phyloP scores from a whole-genome alignment of 23 tunicate genomes.

The Styela clava region DNA sequence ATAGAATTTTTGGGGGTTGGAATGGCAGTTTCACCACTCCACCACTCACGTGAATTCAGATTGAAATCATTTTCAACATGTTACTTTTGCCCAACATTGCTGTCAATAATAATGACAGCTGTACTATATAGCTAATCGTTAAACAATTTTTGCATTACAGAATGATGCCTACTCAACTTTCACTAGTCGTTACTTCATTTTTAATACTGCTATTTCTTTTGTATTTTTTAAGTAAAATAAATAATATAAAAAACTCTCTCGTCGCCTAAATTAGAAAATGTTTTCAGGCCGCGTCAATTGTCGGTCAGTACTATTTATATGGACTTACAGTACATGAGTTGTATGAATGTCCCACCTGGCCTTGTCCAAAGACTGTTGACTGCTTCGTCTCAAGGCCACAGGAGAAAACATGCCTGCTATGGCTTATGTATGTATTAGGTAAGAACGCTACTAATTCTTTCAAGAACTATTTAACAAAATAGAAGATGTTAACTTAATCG shows the following conservation, averaged over 20 bases:
- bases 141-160: no score
- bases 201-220: no score
- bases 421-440: slow-evolving; percentile 83
- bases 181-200: no score
- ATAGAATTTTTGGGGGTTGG: background rate
- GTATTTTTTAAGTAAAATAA: no score
- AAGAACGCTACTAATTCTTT: slow-evolving; percentile 3
- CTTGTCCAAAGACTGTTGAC: slow-evolving; percentile 68
- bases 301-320: slow-evolving; percentile 73
- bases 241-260: no score
- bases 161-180: no score
- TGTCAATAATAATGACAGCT: no score
- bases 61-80: background rate
- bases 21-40: background rate
- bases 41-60: background rate
- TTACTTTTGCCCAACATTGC: background rate
- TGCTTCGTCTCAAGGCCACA: slow-evolving; percentile 87
- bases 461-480: no score
- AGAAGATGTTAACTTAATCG: no score
- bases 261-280: no score
- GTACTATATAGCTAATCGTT: no score
- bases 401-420: slow-evolving; percentile 80
- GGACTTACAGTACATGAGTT: slow-evolving; percentile 74
- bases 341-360: slow-evolving; percentile 59
- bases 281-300: slow-evolving; percentile 79